Evolutionary conservation across 2,888 invertebrate genomes (phyloP).

Genomic region (Hypsopygia costalis): DNA sequence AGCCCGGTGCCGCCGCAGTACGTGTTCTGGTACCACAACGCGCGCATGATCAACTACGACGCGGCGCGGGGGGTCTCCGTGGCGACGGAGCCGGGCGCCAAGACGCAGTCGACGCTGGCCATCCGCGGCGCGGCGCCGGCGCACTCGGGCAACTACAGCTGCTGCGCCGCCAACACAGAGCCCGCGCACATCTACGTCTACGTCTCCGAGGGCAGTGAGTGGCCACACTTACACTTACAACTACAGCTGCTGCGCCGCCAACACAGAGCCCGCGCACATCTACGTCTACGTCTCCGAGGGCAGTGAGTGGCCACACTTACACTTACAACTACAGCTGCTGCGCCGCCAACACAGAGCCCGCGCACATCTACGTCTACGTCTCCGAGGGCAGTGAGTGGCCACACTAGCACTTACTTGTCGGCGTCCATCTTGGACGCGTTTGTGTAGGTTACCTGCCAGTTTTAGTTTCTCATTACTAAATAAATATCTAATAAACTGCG

Average conservation of each 20-base stretch:
- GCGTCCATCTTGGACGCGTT: no score
- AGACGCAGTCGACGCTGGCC: conserved; percentile 91
- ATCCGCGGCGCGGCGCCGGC: conserved; percentile 90
- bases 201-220: conserved; percentile 91
- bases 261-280: conserved; percentile 93
- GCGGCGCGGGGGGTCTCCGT: conserved; percentile 90
- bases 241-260: conserved; percentile 94
- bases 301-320: conserved; percentile 71
- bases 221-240: no score
- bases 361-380: conserved; percentile 94
- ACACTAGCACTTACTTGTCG: no score
- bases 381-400: conserved; percentile 87
- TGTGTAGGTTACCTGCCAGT: no score
- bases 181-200: conserved; percentile 94
- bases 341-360: conserved; percentile 93
- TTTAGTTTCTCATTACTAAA: no score
- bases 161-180: conserved; percentile 94
- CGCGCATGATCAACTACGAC: conserved; percentile 96
- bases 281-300: conserved; percentile 95
- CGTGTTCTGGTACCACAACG: conserved; percentile 97
- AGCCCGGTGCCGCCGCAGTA: conserved; percentile 96
- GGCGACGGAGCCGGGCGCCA: conserved; percentile 90
- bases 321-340: conserved; percentile 95
- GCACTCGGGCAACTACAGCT: conserved; percentile 95
- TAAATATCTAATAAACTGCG: no score